These are phyloP conservation scores for Diceros bicornis DNA, from an alignment of 2,797 vertebrate genomes.

Conservation along the genomic window DNA sequence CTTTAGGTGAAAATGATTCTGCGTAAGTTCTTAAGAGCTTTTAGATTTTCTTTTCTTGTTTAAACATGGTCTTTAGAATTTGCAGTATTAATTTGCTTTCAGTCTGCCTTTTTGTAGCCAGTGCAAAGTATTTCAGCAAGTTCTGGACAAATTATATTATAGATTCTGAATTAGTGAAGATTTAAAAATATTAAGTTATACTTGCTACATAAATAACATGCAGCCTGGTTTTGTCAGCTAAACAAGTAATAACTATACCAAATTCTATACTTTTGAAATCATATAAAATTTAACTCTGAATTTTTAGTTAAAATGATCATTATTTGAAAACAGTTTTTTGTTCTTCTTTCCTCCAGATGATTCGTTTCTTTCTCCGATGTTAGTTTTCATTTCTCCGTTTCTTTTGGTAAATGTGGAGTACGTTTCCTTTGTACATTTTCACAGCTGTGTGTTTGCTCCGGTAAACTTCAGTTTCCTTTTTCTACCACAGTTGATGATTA, in stretches of 20 bases:
- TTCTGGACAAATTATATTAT: slow-evolving; percentile 6
- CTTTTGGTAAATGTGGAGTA: neutral
- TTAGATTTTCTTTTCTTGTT: neutral
- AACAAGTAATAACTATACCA: neutral
- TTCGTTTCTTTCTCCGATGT: slow-evolving; percentile 55
- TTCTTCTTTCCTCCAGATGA: neutral
- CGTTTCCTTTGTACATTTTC: slow-evolving; percentile 63
- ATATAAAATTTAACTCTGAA: neutral
- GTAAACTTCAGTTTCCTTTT: slow-evolving; percentile 59
- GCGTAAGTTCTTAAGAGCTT: slow-evolving; percentile 17
- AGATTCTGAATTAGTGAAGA: slow-evolving; percentile 30
- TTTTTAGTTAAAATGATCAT: slow-evolving; percentile 57
- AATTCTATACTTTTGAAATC: neutral
- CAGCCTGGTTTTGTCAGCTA: slow-evolving; percentile 6
- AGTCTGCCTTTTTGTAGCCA: neutral
- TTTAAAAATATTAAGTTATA: neutral
- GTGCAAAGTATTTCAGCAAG: slow-evolving; percentile 5
- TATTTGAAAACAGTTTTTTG: slow-evolving; percentile 59
- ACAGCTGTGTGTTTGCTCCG: slow-evolving; percentile 72
- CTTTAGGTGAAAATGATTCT: slow-evolving; percentile 1
- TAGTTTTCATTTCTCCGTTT: slow-evolving; percentile 61
- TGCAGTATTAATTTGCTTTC: neutral
- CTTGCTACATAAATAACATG: slow-evolving; percentile 27
- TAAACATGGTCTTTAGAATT: slow-evolving; percentile 25
- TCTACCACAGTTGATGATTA: slow-evolving; percentile 9